Base-by-base conservation (phyloP, 2,888 invertebrate species). In the Leptinotarsa peninsularis region DNA sequence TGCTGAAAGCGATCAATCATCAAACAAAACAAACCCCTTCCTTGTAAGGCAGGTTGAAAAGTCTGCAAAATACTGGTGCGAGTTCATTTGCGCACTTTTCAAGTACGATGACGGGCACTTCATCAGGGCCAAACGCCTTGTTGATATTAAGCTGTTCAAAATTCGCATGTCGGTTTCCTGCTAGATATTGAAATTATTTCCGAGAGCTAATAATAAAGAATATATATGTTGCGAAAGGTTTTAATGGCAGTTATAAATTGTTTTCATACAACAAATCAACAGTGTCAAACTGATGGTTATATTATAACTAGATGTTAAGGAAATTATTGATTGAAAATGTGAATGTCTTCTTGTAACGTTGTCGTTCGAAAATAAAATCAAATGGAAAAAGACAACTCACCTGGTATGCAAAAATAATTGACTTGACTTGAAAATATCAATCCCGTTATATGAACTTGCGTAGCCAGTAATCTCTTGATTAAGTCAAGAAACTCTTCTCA, bases 261-360 rank as follows among this genome's bases (percentile, higher is more conserved):
- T 58, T 58, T 23, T 15, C 58, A 58, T 23, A 3, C 23, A 58
- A 15, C 58, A 14, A 21, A 58, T 10, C 58, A 58, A 21, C 58
- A 21, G 15, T 15, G 23, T 58, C 58, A 58, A 21, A 58, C 15
- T 58, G 23, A 58, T 58, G 58, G 58, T 23, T 54, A 54, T 54
- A 18, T n/a, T 54, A n/a, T 54, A 7, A 18, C 54, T 18, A 18
- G n/a, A 54, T 18, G 54, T 54, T 54, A 13, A 54, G 54, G 54
- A n/a, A 4, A 15, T 23, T 27, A 58, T 58, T 58, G 58, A 58
- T 58, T 58, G 58, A 58, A 18, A 23, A 58, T 58, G 58, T 23
- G 15, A 21, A 23, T 23, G 4, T 4, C 58, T 58, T 23, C 21
- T 23, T 58, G 58, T 14, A 23, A 58, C 58, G 58, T 23, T 58